These are phyloP conservation scores for Tetramorium alpestre DNA, from an alignment of 1,140 invertebrate genomes.

Conservation along the genomic window DNA sequence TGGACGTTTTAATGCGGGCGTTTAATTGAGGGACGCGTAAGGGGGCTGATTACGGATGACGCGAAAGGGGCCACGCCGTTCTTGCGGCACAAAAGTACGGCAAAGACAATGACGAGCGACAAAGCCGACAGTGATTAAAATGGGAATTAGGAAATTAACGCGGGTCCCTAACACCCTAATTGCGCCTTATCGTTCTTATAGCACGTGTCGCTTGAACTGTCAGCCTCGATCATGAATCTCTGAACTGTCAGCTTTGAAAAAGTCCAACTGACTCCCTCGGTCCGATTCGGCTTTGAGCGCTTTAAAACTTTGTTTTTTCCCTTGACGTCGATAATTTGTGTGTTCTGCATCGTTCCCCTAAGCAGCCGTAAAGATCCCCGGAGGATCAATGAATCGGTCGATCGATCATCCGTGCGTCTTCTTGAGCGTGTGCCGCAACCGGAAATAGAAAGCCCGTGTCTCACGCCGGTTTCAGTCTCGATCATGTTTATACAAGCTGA, in stretches of 20 bases:
- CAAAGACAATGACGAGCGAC: conserved; percentile 76
- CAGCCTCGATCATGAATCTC: conserved; percentile 8
- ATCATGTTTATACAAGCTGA: conserved; percentile 78
- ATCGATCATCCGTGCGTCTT: conserved; percentile 65
- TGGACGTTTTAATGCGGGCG: conserved; percentile 63
- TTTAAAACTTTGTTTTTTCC: conserved; percentile 10
- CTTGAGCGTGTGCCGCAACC: conserved; percentile 68
- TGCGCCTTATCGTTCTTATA: conserved; percentile 70
- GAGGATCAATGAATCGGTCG: conserved; percentile 34
- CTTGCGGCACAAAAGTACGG: conserved; percentile 73
- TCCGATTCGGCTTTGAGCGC: background rate
- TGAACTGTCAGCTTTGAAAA: conserved; percentile 36
- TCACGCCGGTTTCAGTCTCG: conserved; percentile 65
- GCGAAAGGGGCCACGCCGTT: conserved; percentile 69
- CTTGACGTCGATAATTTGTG: background rate
- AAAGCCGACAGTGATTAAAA: conserved; percentile 80
- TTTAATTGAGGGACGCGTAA: conserved; percentile 75
- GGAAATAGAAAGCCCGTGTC: conserved; percentile 71
- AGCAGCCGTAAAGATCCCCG: background rate
- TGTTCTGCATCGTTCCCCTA: too few species aligned
- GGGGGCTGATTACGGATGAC: conserved; percentile 80
- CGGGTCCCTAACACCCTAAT: conserved; percentile 68
- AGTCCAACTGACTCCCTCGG: background rate
- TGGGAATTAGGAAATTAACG: conserved; percentile 83
- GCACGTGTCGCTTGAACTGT: conserved; percentile 16